These are phyloP conservation scores for Hydriomena furcata DNA, from an alignment of 2,888 invertebrate species.

Conservation along the genomic window DNA sequence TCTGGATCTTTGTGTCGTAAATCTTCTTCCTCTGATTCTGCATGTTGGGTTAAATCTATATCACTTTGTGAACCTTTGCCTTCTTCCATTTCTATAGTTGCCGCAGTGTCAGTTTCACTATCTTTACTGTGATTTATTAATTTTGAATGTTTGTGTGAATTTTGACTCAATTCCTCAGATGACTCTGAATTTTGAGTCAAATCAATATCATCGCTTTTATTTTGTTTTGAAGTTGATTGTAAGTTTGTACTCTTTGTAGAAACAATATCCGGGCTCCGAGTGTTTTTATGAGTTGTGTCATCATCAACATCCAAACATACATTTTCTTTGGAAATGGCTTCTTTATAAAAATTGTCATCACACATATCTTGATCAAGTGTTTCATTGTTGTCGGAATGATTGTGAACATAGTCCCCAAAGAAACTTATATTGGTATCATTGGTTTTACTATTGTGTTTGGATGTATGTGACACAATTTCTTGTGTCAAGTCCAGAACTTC, in stretches of 20 bases:
- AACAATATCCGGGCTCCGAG: constrained; percentile 29
- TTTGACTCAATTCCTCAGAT: constrained; percentile 32
- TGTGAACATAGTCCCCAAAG: constrained; percentile 53
- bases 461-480: background rate
- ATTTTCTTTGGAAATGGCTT: background rate
- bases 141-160: constrained; percentile 2
- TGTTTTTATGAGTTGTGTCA: background rate
- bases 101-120: background rate
- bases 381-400: constrained; percentile 47
- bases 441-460: constrained; percentile 1
- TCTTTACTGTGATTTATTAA: background rate
- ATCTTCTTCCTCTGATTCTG: constrained; percentile 38
- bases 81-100: constrained; percentile 2
- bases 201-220: constrained; percentile 47
- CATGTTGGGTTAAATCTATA: constrained; percentile 63
- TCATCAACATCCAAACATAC: background rate
- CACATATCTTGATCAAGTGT: background rate
- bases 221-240: constrained; percentile 3
- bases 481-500: constrained; percentile 12
- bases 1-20: background rate
- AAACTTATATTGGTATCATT: constrained; percentile 38
- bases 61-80: constrained; percentile 28
- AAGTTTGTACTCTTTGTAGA: constrained; percentile 32
- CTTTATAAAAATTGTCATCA: constrained; percentile 1
- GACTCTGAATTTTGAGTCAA: constrained; percentile 57